Conservation (phyloP, 2,113 vertebrate species). For the Leptodactylus fuscus region DNA sequence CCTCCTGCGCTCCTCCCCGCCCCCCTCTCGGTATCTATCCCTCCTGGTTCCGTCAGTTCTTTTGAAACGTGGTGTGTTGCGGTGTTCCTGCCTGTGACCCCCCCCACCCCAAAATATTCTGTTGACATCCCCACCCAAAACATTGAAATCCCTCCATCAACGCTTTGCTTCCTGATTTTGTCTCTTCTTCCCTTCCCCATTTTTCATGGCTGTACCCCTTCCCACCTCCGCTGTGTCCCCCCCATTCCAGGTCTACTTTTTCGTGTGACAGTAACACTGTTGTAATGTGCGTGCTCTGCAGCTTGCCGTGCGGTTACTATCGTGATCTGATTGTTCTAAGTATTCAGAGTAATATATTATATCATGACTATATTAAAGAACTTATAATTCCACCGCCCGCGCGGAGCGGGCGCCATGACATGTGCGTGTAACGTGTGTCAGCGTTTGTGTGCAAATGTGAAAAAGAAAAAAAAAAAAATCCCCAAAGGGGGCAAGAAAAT, state of each 20-base stretch:
- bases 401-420: neutral
- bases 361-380: slow-evolving; percentile 42
- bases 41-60: neutral
- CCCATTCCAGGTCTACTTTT: neutral
- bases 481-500: slow-evolving; percentile 16
- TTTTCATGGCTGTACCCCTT: neutral
- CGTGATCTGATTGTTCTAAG: slow-evolving; percentile 41
- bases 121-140: neutral
- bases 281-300: slow-evolving; percentile 41
- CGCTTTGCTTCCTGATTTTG: neutral
- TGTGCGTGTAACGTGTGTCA: slow-evolving; percentile 45
- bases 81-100: slow-evolving; percentile 12
- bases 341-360: slow-evolving; percentile 55
- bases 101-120: neutral
- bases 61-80: slow-evolving; percentile 30
- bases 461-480: neutral
- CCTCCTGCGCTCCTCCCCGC: neutral
- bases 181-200: neutral
- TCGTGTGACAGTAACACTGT: slow-evolving; percentile 51
- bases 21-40: slow-evolving; percentile 32
- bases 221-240: neutral
- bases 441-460: slow-evolving; percentile 56
- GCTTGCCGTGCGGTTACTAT: slow-evolving; percentile 53
- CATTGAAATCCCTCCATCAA: neutral
- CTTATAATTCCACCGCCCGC: neutral